A percentile compares a stretch with the other conserved stretches of the same genome.
Evolutionary conservation across 2,888 invertebrate species (phyloP).

Genomic region (Scaptomyza cyrtandrae): DNA sequence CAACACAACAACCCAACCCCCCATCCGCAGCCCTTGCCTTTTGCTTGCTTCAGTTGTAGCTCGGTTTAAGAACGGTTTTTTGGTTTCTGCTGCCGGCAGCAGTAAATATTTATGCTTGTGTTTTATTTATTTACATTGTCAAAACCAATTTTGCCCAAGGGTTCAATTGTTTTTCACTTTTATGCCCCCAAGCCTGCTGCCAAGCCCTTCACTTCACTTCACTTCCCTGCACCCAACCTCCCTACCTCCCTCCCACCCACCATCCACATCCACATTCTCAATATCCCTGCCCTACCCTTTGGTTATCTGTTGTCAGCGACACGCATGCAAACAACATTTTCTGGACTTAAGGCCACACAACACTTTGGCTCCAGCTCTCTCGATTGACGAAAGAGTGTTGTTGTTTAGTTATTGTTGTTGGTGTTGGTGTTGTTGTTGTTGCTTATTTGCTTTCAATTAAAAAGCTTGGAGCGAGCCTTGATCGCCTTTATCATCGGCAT

Average conservation of each 20-base stretch:
- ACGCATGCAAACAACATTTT: constrained; percentile 71
- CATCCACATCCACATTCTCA: not conserved
- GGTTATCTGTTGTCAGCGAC: constrained; percentile 61
- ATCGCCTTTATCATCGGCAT: not conserved
- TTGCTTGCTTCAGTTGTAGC: not conserved
- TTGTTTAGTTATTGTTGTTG: not conserved
- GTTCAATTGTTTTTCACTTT: constrained; percentile 81
- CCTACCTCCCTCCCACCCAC: not conserved
- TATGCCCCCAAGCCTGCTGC: constrained; percentile 51
- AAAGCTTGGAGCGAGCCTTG: constrained; percentile 40
- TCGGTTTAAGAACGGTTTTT: constrained; percentile 21
- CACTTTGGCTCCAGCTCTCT: constrained; percentile 12
- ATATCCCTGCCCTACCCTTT: not conserved
- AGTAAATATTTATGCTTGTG: constrained; percentile 80
- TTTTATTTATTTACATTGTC: constrained; percentile 81
- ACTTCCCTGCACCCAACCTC: not conserved
- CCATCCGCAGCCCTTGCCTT: too few species aligned
- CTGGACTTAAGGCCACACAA: constrained; percentile 20
- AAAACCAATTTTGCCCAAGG: constrained; percentile 80
- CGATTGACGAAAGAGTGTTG: constrained; percentile 51
- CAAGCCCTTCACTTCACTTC: constrained; percentile 2
- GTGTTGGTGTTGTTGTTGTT: not conserved
- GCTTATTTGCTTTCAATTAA: constrained; percentile 76
- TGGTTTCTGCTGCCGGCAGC: constrained; percentile 63
- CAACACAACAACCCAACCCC: too few species aligned